Base-by-base conservation (phyloP, 2,797 vertebrate species). In the Simalia tracyae region DNA sequence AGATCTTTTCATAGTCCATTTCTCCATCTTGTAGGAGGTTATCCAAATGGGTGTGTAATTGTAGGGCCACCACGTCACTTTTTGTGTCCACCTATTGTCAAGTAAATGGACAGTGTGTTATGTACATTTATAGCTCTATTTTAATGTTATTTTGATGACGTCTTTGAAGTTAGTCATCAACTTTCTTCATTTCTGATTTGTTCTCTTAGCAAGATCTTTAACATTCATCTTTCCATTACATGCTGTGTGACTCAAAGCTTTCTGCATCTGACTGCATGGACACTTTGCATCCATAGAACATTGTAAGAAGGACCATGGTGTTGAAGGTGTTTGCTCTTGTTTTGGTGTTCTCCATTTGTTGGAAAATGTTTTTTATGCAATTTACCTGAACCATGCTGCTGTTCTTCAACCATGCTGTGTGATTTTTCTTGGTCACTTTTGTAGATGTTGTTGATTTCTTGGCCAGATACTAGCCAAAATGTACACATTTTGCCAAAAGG, bases 381-480 rank as follows among this genome's bases (percentile, higher is more conserved):
- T 72, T 22, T 22, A 76, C 42, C 7, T 76, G 36, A 76, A 76
- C 36, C 17, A 76, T 19, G 36, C 31, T 76, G 19, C 31, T 76
- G 17, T 76, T 42, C 10, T 22, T 76, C 42, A 42, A 3, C 42
- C 42, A 42, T 42, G 42, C 17, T 22, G 15, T 76, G 17, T 42
- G 8, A 42, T 22, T 22, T 76, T 76, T 76, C 72, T 76, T 36
- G 36, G 42, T 76, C 36, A 22, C 5, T 42, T 76, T 76, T 76
- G 19, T 22, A 76, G 72, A 76, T 10, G 3, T 42, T 76, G 36
- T 15, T 76, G 42, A 42, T 76, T 76, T 76, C 19, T 42, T 76
- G 36, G 36, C 8, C 36, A 0, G 42, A 92, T 66, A 94, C 89
- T 50, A 86, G 57, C 92, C 91, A 94, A 90, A 92, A 46, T 86